Evolutionary conservation across 1,140 invertebrate species (phyloP).

Genomic region (Zaprionus lachaisei): DNA sequence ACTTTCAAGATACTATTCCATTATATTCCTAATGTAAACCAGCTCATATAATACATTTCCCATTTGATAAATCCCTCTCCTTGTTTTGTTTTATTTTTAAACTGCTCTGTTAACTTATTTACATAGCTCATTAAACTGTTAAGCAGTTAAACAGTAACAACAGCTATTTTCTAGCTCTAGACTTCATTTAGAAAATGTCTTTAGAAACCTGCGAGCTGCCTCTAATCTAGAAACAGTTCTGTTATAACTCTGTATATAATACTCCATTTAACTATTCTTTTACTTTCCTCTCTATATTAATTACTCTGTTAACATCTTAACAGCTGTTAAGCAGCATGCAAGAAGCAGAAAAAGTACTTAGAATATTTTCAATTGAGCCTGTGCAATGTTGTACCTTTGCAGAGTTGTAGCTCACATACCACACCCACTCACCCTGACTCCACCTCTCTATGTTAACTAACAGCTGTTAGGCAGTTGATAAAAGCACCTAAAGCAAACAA

Average conservation of each 20-base stretch:
- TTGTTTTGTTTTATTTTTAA: no score
- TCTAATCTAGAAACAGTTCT: no score
- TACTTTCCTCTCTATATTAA: background rate
- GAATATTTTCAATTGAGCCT: background rate
- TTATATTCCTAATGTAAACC: no score
- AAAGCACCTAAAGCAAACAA: background rate
- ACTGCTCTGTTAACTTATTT: background rate
- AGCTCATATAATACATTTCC: no score
- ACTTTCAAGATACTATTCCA: no score
- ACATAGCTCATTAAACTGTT: background rate
- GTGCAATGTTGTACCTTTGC: background rate
- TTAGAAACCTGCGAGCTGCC: no score
- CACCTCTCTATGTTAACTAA: background rate
- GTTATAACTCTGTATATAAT: background rate
- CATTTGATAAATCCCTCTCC: accelerated
- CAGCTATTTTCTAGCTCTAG: background rate
- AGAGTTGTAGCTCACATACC: background rate
- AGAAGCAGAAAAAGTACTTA: background rate
- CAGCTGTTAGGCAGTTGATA: background rate
- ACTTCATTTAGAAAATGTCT: background rate
- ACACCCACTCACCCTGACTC: background rate
- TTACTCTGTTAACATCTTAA: background rate
- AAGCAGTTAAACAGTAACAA: background rate
- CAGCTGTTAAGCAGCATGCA: background rate
- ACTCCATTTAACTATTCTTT: background rate